Base-by-base conservation (phyloP, 2,888 invertebrate genomes). In the Molorchus minor region DNA sequence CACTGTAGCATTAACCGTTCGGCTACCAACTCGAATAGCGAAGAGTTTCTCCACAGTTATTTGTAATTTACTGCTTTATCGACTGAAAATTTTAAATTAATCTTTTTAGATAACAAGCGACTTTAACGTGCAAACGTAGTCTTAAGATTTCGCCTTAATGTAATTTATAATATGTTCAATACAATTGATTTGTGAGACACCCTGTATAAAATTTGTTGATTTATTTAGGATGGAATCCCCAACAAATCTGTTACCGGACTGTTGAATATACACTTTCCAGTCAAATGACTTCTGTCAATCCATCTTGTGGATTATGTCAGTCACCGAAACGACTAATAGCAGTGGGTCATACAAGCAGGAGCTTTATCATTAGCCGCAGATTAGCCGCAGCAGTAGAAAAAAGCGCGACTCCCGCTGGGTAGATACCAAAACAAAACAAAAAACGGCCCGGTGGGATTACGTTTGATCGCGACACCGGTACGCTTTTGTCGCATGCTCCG, bases 281-380 rank as follows among this genome's bases (percentile, higher is more conserved):
- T 51, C 63, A 69, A 74, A 61, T 70, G 71, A 69, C 65, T 73
- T 64, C 73, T 73, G 71, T 75, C 76, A 73, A 73, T 73, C 68
- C 72, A 46, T 66, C 65, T 72, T 62, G 61, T 53, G 67, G 65
- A 67, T 74, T 69, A 72, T 65, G 71, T 71, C 72, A 69, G 65
- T 71, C 69, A 71, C 51, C 53, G 62, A 56, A 44, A 30, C 56
- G 67, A 64, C 68, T 70, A 70, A 73, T 71, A 68, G 69, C 64
- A 64, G 58, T 54, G 63, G 67, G 63, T 68, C 64, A 71, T 68
- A 67, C 64, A 68, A 67, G 59, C 56, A 64, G 51, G 55, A 21
- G 71, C 72, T 73, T 74, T 74, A 72, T 74, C 72, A 68, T 66
- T 72, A 61, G 65, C 67, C 69, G 58, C 67, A 68, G 68, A 71